phyloP scores from a whole-genome alignment of 2,888 invertebrate genomes.

The Gnatocerus cornutus region DNA sequence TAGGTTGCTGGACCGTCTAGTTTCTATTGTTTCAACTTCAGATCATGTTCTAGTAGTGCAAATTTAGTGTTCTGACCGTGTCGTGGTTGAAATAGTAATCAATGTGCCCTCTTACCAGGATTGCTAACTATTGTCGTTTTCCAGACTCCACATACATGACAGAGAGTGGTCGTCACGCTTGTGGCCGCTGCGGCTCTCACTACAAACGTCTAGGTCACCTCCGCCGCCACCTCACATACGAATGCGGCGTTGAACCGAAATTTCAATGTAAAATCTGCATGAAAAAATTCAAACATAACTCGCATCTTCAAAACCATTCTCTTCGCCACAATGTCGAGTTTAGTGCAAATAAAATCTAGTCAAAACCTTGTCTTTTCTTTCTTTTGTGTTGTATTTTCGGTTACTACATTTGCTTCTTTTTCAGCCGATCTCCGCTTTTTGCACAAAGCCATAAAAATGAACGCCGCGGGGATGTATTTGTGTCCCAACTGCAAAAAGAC shows the following conservation, averaged over 20 bases:
- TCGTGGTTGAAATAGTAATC: not conserved
- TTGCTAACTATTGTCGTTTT: slow-evolving; percentile 6
- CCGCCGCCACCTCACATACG: slow-evolving; percentile 60
- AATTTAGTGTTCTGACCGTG: no score
- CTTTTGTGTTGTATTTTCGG: not conserved
- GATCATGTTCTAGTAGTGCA: no score
- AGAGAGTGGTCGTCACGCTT: slow-evolving; percentile 33
- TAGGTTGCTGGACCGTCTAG: no score
- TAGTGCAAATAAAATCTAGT: slow-evolving; percentile 16
- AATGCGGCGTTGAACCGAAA: slow-evolving; percentile 63
- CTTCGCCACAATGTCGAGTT: slow-evolving; percentile 5
- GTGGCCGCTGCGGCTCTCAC: slow-evolving; percentile 35
- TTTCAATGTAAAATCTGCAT: slow-evolving; percentile 56
- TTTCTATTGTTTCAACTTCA: no score
- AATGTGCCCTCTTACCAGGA: not conserved
- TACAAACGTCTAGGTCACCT: slow-evolving; percentile 51
- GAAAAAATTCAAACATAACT: slow-evolving; percentile 50
- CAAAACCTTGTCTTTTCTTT: not conserved
- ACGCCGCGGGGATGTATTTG: slow-evolving; percentile 56
- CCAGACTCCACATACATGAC: slow-evolving; percentile 24
- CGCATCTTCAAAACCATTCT: slow-evolving; percentile 46
- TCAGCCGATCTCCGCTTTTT: slow-evolving; percentile 35
- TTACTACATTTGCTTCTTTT: slow-evolving; percentile 21
- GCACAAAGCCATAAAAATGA: slow-evolving; percentile 45
- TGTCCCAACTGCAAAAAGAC: slow-evolving; percentile 83